Base-by-base conservation (phyloP, 2,888 invertebrate species). In the Mesorhabditis belari region DNA sequence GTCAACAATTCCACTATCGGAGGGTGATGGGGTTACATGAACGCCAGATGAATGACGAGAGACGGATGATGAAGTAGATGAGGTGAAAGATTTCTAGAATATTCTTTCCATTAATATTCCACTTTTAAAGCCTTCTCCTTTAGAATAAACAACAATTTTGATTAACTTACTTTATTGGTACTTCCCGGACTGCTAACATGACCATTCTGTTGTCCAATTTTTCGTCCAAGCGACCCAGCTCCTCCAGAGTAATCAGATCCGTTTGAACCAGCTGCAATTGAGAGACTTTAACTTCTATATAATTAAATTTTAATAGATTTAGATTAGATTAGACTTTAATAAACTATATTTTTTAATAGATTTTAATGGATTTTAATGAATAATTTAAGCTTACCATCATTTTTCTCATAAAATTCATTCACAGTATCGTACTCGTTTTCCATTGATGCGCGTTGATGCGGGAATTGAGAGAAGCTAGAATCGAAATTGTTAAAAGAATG, bases 1-100 rank as follows among this genome's bases (percentile, higher is more conserved):
- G 58, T 78, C 78, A 50, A 78, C 74, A 52, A 78, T 78, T 57
- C 78, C 78, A n/a, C 74, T 74, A 62, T 78, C 78, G 49, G 69
- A 69, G 5, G 78, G 78, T n/a, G 77, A 77, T 5, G 77, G 78
- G 6, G 78, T 78, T 28, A 78, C 71, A 65, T 78, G 78, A 23
- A 74, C 66, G 19, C 69, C 70, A 28, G 72, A 71, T 0, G 73
- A 68, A 26, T 35, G 44, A 17, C 44, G 12, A 35, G 44, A 35
- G 44, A n/a, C 44, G 12, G 44, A 35, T 35, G 44, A 35, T 9
- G 44, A 35, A n/a, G 44, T 35, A 35, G 44, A 35, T 9, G 44
- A 35, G 44, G 44, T 35, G 44, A 35, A 35, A 17, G 44, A 35
- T 2, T 35, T 35, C 44, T 35, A n/a, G 2, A 35, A n/a, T 9